A percentile compares a stretch with the other conserved stretches of the same genome.
phyloP scores from a whole-genome alignment of 2,888 invertebrate species.

The Xiphydria camelus region DNA sequence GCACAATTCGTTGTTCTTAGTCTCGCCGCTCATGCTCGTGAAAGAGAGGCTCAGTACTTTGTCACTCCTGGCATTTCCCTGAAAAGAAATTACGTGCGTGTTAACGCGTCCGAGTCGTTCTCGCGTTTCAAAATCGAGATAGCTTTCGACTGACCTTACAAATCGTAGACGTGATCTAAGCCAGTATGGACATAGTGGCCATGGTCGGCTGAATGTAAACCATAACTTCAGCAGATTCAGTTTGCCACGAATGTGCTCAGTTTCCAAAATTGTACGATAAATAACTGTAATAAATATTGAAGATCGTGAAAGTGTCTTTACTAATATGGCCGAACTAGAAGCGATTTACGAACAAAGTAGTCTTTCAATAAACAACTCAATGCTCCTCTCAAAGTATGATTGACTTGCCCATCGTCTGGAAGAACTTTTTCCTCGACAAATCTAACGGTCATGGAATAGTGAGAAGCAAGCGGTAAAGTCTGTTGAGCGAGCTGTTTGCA shows the following conservation, averaged over 20 bases:
- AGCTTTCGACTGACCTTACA: constrained; percentile 66
- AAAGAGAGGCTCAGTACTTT: constrained; percentile 83
- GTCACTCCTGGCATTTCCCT: constrained; percentile 74
- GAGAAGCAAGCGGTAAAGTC: constrained; percentile 84
- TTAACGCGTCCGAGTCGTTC: neutral
- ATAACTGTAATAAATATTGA: constrained; percentile 62
- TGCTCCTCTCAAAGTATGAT: constrained; percentile 87
- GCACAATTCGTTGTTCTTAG: constrained; percentile 76
- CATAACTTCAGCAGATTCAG: constrained; percentile 86
- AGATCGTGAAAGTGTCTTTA: neutral
- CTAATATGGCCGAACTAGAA: too few species aligned
- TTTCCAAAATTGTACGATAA: constrained; percentile 81
- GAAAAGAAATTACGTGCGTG: neutral
- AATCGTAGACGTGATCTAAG: constrained; percentile 77
- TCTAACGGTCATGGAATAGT: constrained; percentile 83
- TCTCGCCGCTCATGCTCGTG: constrained; percentile 72
- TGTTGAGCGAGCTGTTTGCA: constrained; percentile 76
- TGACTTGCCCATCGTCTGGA: constrained; percentile 85
- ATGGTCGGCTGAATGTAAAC: constrained; percentile 87
- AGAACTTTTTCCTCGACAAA: constrained; percentile 81
- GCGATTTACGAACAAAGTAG: constrained; percentile 66
- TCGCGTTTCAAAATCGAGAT: neutral
- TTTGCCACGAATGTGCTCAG: constrained; percentile 71
- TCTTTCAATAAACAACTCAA: constrained; percentile 81
- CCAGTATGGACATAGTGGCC: constrained; percentile 81